Percentiles rank a stretch among this genome's conserved stretches.
Evolutionary conservation across 92 coral and sea anemone genomes (phyloP).

Genomic region (Phymanthus crucifer): DNA sequence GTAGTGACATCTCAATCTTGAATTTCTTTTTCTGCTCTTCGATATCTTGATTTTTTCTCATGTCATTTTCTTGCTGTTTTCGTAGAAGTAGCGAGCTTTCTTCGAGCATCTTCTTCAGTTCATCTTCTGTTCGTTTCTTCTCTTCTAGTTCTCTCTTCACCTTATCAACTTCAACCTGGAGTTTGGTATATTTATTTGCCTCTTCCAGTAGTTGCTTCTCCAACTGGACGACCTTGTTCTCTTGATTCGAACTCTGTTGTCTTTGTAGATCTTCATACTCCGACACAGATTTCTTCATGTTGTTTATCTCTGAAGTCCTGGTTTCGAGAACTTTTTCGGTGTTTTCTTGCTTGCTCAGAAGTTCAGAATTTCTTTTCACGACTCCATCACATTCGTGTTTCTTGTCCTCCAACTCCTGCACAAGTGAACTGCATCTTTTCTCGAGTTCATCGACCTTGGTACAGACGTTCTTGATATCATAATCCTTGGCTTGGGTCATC

Average conservation of each 20-base stretch:
- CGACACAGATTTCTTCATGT: conserved; percentile 43
- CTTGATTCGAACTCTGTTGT: conserved; percentile 42
- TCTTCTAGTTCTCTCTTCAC: conserved; percentile 41
- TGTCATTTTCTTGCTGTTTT: neutral
- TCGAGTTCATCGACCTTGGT: conserved; percentile 40
- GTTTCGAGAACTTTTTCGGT: conserved; percentile 48
- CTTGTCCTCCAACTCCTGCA: conserved; percentile 44
- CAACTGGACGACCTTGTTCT: conserved; percentile 43
- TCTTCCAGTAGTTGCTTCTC: conserved; percentile 50
- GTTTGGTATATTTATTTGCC: conserved; percentile 35
- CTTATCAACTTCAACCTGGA: conserved; percentile 53
- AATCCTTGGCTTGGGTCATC: conserved; percentile 27
- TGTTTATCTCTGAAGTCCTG: conserved; percentile 55
- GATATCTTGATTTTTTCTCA: neutral
- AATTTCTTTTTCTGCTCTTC: conserved; percentile 20
- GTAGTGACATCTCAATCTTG: conserved; percentile 11
- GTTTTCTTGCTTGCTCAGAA: conserved; percentile 55
- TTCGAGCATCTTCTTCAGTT: conserved; percentile 19
- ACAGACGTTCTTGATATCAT: conserved; percentile 27
- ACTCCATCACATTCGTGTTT: conserved; percentile 29
- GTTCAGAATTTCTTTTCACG: conserved; percentile 47
- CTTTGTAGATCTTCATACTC: conserved; percentile 47
- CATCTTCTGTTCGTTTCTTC: conserved; percentile 22
- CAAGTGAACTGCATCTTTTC: conserved; percentile 27
- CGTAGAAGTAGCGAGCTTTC: neutral